phyloP scores from a whole-genome alignment of 2,113 vertebrate genomes.

The Hymenochirus boettgeri region DNA sequence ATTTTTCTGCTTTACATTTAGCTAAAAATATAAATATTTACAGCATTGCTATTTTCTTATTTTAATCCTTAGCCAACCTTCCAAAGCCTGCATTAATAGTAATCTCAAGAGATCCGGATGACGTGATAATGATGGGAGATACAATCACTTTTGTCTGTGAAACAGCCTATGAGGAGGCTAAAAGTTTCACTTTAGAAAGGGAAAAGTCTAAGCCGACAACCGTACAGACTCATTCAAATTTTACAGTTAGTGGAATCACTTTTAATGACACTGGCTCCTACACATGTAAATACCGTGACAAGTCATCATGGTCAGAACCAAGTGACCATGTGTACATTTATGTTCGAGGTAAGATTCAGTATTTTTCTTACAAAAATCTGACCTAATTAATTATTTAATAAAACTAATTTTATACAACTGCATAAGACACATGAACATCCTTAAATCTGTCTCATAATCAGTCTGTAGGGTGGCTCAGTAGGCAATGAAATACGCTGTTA shows the following conservation, averaged over 20 bases:
- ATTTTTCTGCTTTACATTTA: too few relatives aligned
- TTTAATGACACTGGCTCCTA: neutral
- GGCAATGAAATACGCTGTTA: too few relatives aligned
- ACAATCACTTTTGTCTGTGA: neutral
- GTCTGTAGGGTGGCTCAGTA: too few relatives aligned
- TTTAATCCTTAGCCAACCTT: too few relatives aligned
- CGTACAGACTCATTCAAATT: neutral
- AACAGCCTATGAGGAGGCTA: neutral
- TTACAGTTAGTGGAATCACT: neutral
- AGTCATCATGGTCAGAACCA: neutral
- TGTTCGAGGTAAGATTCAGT: conserved; percentile 7
- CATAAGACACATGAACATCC: too few relatives aligned
- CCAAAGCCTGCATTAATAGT: neutral
- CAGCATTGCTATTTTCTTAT: too few relatives aligned
- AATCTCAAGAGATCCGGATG: neutral
- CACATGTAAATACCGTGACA: neutral
- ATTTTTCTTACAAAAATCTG: too few relatives aligned
- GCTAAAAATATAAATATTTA: too few relatives aligned
- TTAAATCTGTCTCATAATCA: too few relatives aligned
- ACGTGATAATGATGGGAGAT: neutral
- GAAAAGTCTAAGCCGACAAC: neutral
- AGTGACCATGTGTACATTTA: conserved; percentile 10
- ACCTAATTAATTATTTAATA: too few relatives aligned
- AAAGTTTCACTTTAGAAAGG: neutral
- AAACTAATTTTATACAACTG: too few relatives aligned